A percentile compares a stretch with the other conserved stretches of the same genome.
Conservation (phyloP, 1,140 invertebrate species). For the Ladona fulva region DNA sequence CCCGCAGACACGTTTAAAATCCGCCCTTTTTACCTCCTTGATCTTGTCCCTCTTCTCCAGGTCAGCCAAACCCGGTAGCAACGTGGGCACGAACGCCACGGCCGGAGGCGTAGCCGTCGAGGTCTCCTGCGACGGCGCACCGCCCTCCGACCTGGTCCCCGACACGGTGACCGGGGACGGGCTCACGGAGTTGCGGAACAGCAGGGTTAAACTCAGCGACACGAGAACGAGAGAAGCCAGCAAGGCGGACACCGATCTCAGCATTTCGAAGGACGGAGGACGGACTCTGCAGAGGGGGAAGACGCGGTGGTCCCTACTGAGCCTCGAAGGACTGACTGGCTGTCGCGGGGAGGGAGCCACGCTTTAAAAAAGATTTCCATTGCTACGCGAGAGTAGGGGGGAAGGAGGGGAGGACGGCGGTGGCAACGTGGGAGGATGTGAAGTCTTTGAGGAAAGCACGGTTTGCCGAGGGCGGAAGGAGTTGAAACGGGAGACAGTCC, state of each 20-base stretch:
- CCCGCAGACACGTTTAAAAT: neutral
- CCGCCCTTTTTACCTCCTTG: neutral
- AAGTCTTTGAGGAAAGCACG: neutral
- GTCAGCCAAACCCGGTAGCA: neutral
- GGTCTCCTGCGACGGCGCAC: neutral
- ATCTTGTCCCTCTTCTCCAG: neutral
- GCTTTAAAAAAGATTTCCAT: neutral
- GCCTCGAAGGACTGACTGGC: neutral
- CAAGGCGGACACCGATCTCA: neutral
- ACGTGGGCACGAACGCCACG: neutral
- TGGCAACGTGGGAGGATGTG: neutral
- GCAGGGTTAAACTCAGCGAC: neutral
- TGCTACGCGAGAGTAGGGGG: neutral
- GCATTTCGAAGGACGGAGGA: neutral
- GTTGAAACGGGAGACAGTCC: no score
- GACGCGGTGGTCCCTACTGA: neutral
- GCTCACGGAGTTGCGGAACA: neutral
- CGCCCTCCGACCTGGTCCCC: neutral
- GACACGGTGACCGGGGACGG: neutral
- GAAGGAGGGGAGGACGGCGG: neutral
- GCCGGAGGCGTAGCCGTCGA: neutral
- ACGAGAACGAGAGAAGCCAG: neutral
- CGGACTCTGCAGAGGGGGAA: no score
- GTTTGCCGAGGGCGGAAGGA: no score
- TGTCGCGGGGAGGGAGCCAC: neutral